These are phyloP conservation scores for Drosophila mayri DNA, from an alignment of 1,140 invertebrate species.

Conservation along the genomic window DNA sequence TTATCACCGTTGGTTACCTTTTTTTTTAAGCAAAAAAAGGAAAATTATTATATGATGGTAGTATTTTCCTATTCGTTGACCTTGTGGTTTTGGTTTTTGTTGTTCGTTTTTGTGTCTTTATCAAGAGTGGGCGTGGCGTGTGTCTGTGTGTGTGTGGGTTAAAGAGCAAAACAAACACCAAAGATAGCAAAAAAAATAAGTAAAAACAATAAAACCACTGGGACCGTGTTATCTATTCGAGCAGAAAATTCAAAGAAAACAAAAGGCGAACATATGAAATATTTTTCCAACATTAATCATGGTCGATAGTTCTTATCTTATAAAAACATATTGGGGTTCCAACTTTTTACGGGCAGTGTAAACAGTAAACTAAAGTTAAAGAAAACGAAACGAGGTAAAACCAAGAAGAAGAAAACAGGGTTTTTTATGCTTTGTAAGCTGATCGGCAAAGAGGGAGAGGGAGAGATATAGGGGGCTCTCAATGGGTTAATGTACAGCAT, in stretches of 20 bases:
- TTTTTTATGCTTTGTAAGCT: slow-evolving; percentile 27
- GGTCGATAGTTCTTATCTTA: neutral
- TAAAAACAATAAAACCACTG: slow-evolving; percentile 17
- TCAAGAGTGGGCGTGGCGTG: slow-evolving; percentile 31
- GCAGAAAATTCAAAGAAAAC: slow-evolving; percentile 39
- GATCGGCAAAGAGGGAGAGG: slow-evolving; percentile 47
- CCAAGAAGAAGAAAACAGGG: slow-evolving; percentile 28
- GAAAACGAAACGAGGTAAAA: slow-evolving; percentile 1
- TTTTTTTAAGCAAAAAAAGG: slow-evolving; percentile 16
- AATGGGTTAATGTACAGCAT: slow-evolving; percentile 82
- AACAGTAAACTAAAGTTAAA: slow-evolving; percentile 11
- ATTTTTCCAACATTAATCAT: slow-evolving; percentile 20
- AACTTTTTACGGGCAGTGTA: slow-evolving; percentile 24
- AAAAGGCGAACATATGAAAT: slow-evolving; percentile 27
- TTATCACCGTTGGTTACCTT: slow-evolving; percentile 28
- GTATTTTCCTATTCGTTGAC: slow-evolving; percentile 20
- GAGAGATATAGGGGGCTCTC: slow-evolving; percentile 47
- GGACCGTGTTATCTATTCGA: slow-evolving; percentile 33
- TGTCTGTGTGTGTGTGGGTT: slow-evolving; percentile 10
- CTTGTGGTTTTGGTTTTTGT: slow-evolving; percentile 21
- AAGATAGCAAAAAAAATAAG: slow-evolving; percentile 33
- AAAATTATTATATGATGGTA: slow-evolving; percentile 26
- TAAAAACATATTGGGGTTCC: too few relatives aligned
- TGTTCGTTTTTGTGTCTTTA: slow-evolving; percentile 3
- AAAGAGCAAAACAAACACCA: slow-evolving; percentile 44